Conservation (phyloP, 2,888 invertebrate genomes). For the Rhagophthalmus giganteus region DNA sequence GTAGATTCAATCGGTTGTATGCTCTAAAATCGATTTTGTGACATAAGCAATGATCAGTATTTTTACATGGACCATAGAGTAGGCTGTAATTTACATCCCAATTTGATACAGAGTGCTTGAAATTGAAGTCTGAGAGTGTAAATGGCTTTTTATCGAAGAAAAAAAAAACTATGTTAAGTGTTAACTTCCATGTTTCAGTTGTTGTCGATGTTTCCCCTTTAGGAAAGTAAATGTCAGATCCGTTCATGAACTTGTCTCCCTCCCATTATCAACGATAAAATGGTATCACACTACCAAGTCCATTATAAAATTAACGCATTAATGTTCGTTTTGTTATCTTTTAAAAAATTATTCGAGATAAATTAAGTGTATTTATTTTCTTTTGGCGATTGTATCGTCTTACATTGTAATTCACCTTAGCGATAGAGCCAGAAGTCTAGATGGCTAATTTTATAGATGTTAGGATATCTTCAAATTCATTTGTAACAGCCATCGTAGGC, state of each 20-base stretch:
- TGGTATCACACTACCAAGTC: conserved; percentile 37
- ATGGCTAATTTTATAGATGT: conserved; percentile 23
- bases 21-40: conserved; percentile 34
- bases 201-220: conserved; percentile 44
- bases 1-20: conserved; percentile 17
- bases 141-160: conserved; percentile 38
- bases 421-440: conserved; percentile 20
- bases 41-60: conserved; percentile 50
- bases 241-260: conserved; percentile 49
- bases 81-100: conserved; percentile 34
- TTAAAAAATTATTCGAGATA: conserved; percentile 17
- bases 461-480: conserved; percentile 21
- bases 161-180: conserved; percentile 42
- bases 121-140: conserved; percentile 33
- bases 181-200: conserved; percentile 43
- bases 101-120: conserved; percentile 34
- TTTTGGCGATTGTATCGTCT: conserved; percentile 34
- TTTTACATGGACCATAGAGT: conserved; percentile 47
- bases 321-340: conserved; percentile 38
- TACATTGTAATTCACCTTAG: conserved; percentile 25
- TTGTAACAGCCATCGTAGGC: conserved; percentile 31
- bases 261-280: conserved; percentile 47
- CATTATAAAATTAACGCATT: conserved; percentile 33
- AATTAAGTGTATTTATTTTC: conserved; percentile 21
- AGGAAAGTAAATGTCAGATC: conserved; percentile 52